These are phyloP conservation scores for Drosophila rhopaloa DNA, from an alignment of 1,140 invertebrate genomes.

Conservation along the genomic window DNA sequence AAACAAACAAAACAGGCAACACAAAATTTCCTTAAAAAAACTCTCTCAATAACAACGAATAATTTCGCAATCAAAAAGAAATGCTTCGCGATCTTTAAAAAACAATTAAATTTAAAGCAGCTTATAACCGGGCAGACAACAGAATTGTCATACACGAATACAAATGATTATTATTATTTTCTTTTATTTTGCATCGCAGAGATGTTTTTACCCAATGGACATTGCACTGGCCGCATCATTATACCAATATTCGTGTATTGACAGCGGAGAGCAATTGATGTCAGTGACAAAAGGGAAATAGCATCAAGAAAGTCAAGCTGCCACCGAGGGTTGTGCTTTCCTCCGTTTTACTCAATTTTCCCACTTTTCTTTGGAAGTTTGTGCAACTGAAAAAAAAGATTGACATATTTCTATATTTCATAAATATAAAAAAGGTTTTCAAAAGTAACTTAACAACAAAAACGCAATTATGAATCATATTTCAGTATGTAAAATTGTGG, in stretches of 20 bases:
- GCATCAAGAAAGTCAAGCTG: slow-evolving; percentile 57
- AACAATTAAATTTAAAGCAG: slow-evolving; percentile 22
- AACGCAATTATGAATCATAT: no score
- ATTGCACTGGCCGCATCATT: slow-evolving; percentile 27
- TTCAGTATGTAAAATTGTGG: no score
- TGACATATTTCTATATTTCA: neutral
- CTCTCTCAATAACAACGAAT: neutral
- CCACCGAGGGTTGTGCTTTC: slow-evolving; percentile 19
- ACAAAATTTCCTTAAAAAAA: slow-evolving; percentile 1
- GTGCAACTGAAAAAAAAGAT: neutral
- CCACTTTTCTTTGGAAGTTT: neutral
- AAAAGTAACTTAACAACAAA: no score
- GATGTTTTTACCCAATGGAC: slow-evolving; percentile 5
- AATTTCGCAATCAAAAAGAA: slow-evolving; percentile 12
- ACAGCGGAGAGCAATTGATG: slow-evolving; percentile 54
- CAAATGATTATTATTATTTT: slow-evolving; percentile 11
- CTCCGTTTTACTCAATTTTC: neutral
- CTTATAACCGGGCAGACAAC: slow-evolving; percentile 11
- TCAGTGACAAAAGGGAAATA: slow-evolving; percentile 47
- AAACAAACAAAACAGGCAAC: no score
- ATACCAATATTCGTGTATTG: slow-evolving; percentile 49
- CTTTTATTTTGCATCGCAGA: slow-evolving; percentile 1
- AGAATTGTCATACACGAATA: neutral
- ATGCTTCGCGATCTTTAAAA: neutral
- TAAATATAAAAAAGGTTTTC: no score